A percentile compares a stretch with the other conserved stretches of the same genome.
Conservation (phyloP, 92 coral and sea anemone genomes). For the Muricea muricata region DNA sequence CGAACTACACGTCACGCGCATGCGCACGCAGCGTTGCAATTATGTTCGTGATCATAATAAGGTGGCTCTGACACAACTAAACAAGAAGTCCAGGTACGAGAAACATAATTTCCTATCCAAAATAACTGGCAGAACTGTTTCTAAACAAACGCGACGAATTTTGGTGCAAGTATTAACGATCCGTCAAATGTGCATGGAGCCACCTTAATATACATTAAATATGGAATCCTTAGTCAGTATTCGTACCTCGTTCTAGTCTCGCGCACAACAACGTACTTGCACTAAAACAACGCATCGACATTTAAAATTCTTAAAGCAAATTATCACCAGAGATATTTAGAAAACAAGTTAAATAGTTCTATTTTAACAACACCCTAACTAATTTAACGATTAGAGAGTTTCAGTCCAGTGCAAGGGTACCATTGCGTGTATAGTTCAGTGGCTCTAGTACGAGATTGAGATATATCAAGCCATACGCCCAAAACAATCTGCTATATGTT, state of each 20-base stretch:
- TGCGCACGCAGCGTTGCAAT: neutral
- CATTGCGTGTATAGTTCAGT: no score
- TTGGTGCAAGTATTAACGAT: no score
- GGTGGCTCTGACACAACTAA: conserved; percentile 5
- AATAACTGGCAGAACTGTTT: no score
- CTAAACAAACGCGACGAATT: no score
- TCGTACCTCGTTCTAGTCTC: neutral
- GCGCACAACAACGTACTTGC: neutral
- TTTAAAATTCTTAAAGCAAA: conserved; percentile 2
- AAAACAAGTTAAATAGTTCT: conserved; percentile 28
- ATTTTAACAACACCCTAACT: conserved; percentile 42
- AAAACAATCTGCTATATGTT: no score
- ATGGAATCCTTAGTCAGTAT: neutral
- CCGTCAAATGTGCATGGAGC: neutral
- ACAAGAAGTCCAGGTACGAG: no score
- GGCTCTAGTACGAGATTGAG: neutral
- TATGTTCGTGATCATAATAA: neutral
- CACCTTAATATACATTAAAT: neutral
- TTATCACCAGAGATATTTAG: conserved; percentile 13
- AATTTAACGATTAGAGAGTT: conserved; percentile 7
- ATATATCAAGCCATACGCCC: neutral
- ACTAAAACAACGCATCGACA: neutral
- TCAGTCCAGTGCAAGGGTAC: neutral
- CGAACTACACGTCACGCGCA: neutral
- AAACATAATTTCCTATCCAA: no score